Evolutionary conservation across 2,113 vertebrate genomes (phyloP).

Genomic region (Spermophilus dauricus): DNA sequence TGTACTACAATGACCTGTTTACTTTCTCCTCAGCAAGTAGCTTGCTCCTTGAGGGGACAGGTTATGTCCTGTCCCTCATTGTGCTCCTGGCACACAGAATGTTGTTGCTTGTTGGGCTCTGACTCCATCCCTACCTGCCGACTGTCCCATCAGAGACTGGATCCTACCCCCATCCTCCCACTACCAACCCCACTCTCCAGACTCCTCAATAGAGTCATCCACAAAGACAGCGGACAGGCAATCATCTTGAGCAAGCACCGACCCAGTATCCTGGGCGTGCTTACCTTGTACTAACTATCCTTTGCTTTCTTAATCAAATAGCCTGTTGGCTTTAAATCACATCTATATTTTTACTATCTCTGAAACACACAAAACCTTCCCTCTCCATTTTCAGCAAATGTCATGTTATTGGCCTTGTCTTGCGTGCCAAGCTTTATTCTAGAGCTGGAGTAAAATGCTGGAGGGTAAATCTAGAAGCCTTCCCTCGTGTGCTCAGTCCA

Average conservation of each 20-base stretch:
- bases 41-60: background rate
- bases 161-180: background rate
- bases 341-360: constrained; percentile 22
- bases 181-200: background rate
- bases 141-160: background rate
- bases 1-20: accelerated
- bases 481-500: background rate
- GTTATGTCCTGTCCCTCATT: background rate
- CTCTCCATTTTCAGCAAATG: background rate
- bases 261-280: background rate
- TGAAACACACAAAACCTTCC: background rate
- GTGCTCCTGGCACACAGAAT: background rate
- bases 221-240: background rate
- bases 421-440: background rate
- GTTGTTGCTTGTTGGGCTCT: background rate
- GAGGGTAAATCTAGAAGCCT: too few species aligned
- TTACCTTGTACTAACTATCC: constrained; percentile 25
- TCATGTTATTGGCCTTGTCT: background rate
- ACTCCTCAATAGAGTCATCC: background rate
- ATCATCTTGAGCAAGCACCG: background rate
- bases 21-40: background rate
- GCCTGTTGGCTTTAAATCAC: constrained; percentile 11
- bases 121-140: background rate
- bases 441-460: background rate
- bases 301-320: constrained; percentile 60